Conservation (phyloP, 2,888 invertebrate genomes). For the Lottia scabra region DNA sequence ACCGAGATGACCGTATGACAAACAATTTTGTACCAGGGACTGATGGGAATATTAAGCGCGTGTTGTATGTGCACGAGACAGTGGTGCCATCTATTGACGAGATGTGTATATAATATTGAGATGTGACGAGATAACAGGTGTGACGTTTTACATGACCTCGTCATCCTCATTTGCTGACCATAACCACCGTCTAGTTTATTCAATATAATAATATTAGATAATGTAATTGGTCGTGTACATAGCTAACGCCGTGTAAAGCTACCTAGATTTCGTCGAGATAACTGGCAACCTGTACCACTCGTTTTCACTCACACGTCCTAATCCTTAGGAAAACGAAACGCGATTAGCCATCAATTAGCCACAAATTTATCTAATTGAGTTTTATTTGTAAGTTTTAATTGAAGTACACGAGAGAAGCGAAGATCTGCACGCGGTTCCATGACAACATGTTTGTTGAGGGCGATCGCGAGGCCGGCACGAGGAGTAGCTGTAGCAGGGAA, state of each 20-base stretch:
- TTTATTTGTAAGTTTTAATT: conserved; percentile 26
- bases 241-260: not conserved
- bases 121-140: conserved; percentile 14
- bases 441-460: conserved; percentile 19
- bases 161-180: conserved; percentile 6
- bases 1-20: conserved; percentile 11
- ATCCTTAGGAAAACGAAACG: conserved; percentile 9
- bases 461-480: conserved; percentile 9
- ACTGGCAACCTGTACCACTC: conserved; percentile 5
- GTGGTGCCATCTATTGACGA: conserved; percentile 11
- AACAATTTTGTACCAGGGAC: conserved; percentile 14
- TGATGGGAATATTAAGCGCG: conserved; percentile 1
- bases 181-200: conserved; percentile 15
- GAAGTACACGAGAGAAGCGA: conserved; percentile 7
- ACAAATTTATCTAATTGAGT: conserved; percentile 23
- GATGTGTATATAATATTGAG: conserved; percentile 9
- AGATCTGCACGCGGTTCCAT: conserved; percentile 8
- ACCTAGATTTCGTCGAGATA: not conserved
- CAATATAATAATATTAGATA: conserved; percentile 22
- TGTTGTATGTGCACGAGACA: conserved; percentile 17
- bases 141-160: not conserved
- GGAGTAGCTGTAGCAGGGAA: conserved; percentile 12
- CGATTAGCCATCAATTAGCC: conserved; percentile 25
- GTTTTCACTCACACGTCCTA: conserved; percentile 4
- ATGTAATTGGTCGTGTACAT: conserved; percentile 18